Evolutionary conservation across 2,797 vertebrate genomes (phyloP).

Genomic region (Melanotaenia parkinsoni): DNA sequence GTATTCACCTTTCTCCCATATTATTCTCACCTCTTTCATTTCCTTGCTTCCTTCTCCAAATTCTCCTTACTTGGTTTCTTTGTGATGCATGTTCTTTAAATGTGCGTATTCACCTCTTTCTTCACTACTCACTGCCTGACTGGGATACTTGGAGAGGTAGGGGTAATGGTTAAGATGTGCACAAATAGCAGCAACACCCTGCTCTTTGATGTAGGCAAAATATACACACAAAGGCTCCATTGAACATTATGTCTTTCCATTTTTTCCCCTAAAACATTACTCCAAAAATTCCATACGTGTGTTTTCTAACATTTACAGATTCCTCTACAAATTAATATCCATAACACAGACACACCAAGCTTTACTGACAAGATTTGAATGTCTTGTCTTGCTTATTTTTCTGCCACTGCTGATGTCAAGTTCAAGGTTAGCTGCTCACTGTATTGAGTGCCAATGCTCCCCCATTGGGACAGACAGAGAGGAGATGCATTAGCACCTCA

Average conservation of each 20-base stretch:
- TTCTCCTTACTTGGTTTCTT: neutral
- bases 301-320: conserved; percentile 9
- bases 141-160: conserved; percentile 28
- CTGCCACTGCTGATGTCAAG: conserved; percentile 54
- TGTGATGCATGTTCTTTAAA: neutral
- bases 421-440: conserved; percentile 84
- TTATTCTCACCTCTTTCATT: neutral
- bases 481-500: conserved; percentile 85
- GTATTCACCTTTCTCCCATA: neutral
- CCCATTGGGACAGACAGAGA: conserved; percentile 60
- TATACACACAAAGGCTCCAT: conserved; percentile 36
- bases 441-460: conserved; percentile 74
- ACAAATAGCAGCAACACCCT: conserved; percentile 25
- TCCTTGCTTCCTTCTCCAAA: neutral
- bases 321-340: conserved; percentile 17
- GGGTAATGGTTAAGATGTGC: conserved; percentile 18
- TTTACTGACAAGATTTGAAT: conserved; percentile 41
- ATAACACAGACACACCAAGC: conserved; percentile 19
- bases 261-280: neutral
- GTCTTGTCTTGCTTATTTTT: conserved; percentile 47
- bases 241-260: conserved; percentile 5
- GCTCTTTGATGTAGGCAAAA: conserved; percentile 47
- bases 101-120: neutral
- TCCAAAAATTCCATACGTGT: neutral
- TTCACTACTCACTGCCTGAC: conserved; percentile 5